phyloP scores from a whole-genome alignment of 2,113 vertebrate species.

The Esox niger region DNA sequence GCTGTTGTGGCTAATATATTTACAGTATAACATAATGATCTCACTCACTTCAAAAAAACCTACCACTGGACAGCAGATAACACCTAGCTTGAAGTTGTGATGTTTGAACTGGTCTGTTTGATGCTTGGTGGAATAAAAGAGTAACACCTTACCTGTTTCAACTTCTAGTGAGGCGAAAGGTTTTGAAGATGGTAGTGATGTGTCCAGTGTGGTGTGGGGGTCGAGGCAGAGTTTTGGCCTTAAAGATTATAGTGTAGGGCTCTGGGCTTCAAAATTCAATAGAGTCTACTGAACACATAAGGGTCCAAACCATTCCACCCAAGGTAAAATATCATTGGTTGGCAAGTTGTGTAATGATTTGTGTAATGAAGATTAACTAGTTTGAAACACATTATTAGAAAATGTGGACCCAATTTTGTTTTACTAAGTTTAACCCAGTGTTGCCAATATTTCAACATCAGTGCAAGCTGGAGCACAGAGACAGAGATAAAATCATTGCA shows the following conservation, averaged over 20 bases:
- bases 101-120: conserved; percentile 46
- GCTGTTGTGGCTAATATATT: neutral
- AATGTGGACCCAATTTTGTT: neutral
- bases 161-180: conserved; percentile 13
- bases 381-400: neutral
- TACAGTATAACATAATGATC: conserved; percentile 17
- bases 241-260: neutral
- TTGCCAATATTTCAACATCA: neutral
- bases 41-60: conserved; percentile 18
- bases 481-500: conserved; percentile 12
- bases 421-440: too few species aligned
- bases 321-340: too few species aligned
- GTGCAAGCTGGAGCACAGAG: neutral
- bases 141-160: conserved; percentile 31
- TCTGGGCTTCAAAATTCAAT: too few species aligned
- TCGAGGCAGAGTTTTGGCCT: neutral
- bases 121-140: conserved; percentile 34
- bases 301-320: too few species aligned
- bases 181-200: conserved; percentile 42
- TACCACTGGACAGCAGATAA: conserved; percentile 7
- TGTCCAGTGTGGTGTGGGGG: conserved; percentile 20
- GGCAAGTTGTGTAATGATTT: too few species aligned
- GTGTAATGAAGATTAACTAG: too few species aligned
- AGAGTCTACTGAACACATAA: too few species aligned
- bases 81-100: conserved; percentile 23